These are phyloP conservation scores for Drosophila tanythrix DNA, from an alignment of 2,888 invertebrate species.

Conservation along the genomic window DNA sequence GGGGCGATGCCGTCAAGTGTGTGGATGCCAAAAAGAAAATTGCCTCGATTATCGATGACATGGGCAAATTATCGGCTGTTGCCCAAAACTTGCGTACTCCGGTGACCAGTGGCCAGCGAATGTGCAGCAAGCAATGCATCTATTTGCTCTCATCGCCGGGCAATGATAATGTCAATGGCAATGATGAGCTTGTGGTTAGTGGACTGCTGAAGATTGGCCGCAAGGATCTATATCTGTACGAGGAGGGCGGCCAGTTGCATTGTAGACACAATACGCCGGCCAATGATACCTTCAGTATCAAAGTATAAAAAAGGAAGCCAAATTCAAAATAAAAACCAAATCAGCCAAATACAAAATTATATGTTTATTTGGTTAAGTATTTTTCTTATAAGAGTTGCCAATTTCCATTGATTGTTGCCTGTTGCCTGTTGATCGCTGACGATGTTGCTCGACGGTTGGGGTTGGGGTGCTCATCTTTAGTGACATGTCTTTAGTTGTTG, in stretches of 20 bases:
- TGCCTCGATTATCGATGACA: no score
- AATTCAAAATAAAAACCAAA: neutral
- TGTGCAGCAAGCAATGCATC: no score
- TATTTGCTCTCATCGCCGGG: no score
- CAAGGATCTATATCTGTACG: conserved; percentile 94
- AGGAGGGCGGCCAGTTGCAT: conserved; percentile 88
- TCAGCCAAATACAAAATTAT: neutral
- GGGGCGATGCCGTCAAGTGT: no score
- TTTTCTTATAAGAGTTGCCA: neutral
- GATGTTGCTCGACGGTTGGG: no score
- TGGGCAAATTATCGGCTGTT: no score
- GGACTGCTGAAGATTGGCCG: conserved; percentile 94
- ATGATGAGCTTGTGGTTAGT: conserved; percentile 87
- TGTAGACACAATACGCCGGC: conserved; percentile 92
- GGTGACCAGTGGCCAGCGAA: no score
- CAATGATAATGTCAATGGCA: conserved; percentile 80
- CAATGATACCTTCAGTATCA: conserved; percentile 61
- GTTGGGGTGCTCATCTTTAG: no score
- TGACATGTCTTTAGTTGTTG: neutral
- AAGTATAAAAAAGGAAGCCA: neutral
- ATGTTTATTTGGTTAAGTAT: neutral
- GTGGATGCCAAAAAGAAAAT: no score
- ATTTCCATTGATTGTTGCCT: no score
- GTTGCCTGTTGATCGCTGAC: no score
- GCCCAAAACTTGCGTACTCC: no score